Percentiles rank a stretch among this genome's conserved stretches.
Conservation (phyloP, 2,888 invertebrate species). For the Melitaea athalia region DNA sequence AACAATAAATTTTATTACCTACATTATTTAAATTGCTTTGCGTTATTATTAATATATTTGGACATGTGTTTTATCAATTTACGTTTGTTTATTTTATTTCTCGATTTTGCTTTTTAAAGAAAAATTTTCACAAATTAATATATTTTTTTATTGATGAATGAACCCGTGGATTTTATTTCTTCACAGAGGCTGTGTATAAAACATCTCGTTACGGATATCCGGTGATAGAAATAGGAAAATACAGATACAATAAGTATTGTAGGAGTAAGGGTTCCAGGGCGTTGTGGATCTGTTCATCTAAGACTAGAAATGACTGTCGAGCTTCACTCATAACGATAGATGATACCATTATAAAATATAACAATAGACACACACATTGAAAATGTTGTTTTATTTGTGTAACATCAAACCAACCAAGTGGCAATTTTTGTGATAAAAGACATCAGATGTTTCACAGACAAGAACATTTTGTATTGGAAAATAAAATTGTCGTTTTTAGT, state of each 20-base stretch:
- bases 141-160: too few species aligned
- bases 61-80: too few species aligned
- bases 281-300: conserved; percentile 49
- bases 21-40: too few species aligned
- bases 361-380: conserved; percentile 47
- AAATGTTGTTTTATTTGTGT: too few species aligned
- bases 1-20: too few species aligned
- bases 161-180: neutral
- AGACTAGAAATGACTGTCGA: conserved; percentile 43
- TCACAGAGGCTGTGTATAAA: conserved; percentile 36
- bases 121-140: neutral
- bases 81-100: neutral
- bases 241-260: conserved; percentile 53
- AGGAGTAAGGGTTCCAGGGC: conserved; percentile 45
- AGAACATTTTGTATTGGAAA: too few species aligned
- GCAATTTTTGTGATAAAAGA: too few species aligned
- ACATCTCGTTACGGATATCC: conserved; percentile 41
- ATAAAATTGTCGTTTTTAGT: too few species aligned
- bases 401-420: too few species aligned
- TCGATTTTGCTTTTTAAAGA: neutral
- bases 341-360: conserved; percentile 39
- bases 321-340: conserved; percentile 46
- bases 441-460: too few species aligned
- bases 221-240: conserved; percentile 39
- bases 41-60: too few species aligned